Evolutionary conservation across 2,797 vertebrate species (phyloP).

Genomic region (Discoglossus pictus): DNA sequence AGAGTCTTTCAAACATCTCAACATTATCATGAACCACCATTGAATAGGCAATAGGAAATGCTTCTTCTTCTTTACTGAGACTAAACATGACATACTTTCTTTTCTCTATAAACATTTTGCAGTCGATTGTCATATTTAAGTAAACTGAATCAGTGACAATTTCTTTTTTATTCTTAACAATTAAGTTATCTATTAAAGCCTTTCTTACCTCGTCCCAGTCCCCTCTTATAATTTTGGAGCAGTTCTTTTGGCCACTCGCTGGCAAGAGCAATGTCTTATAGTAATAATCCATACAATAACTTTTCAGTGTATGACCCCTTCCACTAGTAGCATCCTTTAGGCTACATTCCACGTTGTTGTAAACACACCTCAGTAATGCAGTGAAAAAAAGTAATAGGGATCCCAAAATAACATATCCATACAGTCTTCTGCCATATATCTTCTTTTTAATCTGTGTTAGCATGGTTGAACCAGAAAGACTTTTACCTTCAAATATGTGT

Average conservation of each 20-base stretch:
- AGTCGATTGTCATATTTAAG: conserved; percentile 71
- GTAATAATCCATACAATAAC: conserved; percentile 52
- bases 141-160: conserved; percentile 55
- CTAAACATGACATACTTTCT: conserved; percentile 69
- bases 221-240: conserved; percentile 66
- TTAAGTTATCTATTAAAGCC: conserved; percentile 54
- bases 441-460: neutral
- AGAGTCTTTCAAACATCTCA: conserved; percentile 83
- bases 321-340: conserved; percentile 32
- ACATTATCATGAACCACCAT: conserved; percentile 84
- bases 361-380: conserved; percentile 45
- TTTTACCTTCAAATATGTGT: too few relatives aligned
- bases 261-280: conserved; percentile 56
- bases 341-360: conserved; percentile 52
- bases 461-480: neutral
- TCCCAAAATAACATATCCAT: conserved; percentile 36
- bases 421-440: neutral
- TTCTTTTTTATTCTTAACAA: conserved; percentile 36
- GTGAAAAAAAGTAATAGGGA: conserved; percentile 52
- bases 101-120: conserved; percentile 60
- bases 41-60: conserved; percentile 83
- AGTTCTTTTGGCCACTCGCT: conserved; percentile 61
- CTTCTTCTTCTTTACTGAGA: conserved; percentile 72
- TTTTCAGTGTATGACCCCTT: conserved; percentile 8
- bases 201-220: conserved; percentile 53